Percentiles rank a stretch among this genome's conserved stretches.
Evolutionary conservation across 2,888 invertebrate genomes (phyloP).

Genomic region (Candidula unifasciata): DNA sequence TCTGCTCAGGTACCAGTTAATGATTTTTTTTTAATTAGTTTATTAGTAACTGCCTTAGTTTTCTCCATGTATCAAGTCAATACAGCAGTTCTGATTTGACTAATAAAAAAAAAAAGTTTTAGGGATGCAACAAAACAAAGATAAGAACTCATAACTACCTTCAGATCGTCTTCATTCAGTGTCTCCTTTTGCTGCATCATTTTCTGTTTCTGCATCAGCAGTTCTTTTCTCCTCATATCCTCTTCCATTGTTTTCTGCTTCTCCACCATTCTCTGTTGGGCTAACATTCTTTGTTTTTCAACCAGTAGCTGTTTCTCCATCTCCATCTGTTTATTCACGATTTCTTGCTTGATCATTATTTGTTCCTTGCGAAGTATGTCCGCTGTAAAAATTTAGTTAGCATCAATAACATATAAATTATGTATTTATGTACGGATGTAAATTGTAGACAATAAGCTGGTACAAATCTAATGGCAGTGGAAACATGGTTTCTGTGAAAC

Average conservation of each 20-base stretch:
- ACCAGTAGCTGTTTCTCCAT: conserved; percentile 58
- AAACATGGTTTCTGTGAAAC: no score
- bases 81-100: no score
- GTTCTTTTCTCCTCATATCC: conserved; percentile 50
- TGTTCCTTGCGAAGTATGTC: conserved; percentile 40
- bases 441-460: no score
- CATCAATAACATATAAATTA: not conserved
- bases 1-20: no score
- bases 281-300: conserved; percentile 55
- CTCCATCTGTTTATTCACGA: conserved; percentile 53
- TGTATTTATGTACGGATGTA: no score
- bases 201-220: conserved; percentile 54
- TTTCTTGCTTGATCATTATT: conserved; percentile 47
- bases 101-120: not conserved
- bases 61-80: no score
- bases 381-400: conserved; percentile 2
- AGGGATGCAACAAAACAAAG: not conserved
- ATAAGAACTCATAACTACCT: not conserved
- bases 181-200: conserved; percentile 53
- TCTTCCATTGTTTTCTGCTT: conserved; percentile 54
- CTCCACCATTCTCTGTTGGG: conserved; percentile 56
- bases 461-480: no score
- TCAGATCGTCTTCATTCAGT: conserved; percentile 16
- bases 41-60: no score
- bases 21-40: no score